Evolutionary conservation across 2,888 invertebrate species (phyloP).

Genomic region (Caprella mutica): DNA sequence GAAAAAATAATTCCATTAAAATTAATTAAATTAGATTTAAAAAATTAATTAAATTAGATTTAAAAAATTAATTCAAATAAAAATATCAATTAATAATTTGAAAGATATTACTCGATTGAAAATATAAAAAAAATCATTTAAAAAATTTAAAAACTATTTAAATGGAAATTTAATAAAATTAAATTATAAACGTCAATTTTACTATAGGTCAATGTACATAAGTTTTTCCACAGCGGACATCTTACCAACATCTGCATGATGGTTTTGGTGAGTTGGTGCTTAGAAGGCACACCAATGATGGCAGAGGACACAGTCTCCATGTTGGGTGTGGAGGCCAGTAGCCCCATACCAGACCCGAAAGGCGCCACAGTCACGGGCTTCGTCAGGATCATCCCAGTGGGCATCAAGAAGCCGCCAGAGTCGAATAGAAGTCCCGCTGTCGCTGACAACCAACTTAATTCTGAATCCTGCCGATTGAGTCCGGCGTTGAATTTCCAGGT

Average conservation of each 20-base stretch:
- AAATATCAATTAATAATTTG: no score
- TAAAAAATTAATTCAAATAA: no score
- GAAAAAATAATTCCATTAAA: no score
- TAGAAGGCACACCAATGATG: not conserved
- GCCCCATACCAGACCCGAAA: not conserved
- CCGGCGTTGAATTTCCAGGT: not conserved
- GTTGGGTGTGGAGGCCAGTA: not conserved
- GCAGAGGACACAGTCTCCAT: not conserved
- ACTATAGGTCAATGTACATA: no score
- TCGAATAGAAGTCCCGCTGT: not conserved
- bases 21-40: no score
- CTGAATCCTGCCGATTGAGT: not conserved
- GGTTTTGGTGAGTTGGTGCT: not conserved
- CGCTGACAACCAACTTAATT: not conserved
- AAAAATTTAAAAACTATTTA: no score
- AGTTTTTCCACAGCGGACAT: no score
- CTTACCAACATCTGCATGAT: not conserved
- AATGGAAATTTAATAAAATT: no score
- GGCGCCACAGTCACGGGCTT: not conserved
- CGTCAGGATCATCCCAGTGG: slow-evolving; percentile 3
- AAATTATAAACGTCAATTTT: no score
- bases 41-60: no score
- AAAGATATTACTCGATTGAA: no score
- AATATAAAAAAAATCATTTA: no score
- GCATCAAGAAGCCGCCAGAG: not conserved